phyloP scores from a whole-genome alignment of 30 jellyfish, hydroid and myxozoan genomes.

The Sanderia malayensis region DNA sequence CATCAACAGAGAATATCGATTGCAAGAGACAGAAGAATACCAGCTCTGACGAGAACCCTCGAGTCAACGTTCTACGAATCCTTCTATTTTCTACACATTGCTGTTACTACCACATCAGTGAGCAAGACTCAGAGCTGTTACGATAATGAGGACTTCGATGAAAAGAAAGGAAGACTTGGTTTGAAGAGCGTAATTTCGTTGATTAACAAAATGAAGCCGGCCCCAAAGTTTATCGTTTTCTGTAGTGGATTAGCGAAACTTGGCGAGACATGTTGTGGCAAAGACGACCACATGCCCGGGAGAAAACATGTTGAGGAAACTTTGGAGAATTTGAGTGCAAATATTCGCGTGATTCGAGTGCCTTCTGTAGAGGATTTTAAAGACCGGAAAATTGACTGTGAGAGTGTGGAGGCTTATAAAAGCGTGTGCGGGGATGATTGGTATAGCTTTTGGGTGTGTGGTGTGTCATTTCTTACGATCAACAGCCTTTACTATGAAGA shows the following conservation, averaged over 20 bases:
- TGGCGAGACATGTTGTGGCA: background rate
- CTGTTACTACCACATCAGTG: conserved; percentile 16
- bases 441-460: conserved; percentile 78
- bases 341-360: conserved; percentile 38
- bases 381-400: conserved; percentile 1
- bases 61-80: conserved; percentile 67
- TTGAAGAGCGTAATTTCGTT: conserved; percentile 4
- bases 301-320: conserved; percentile 22
- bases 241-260: conserved; percentile 41
- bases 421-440: conserved; percentile 61
- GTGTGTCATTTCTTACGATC: conserved; percentile 53
- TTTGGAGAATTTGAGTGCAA: conserved; percentile 16
- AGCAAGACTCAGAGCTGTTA: background rate
- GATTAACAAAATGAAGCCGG: conserved; percentile 44
- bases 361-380: conserved; percentile 47
- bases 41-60: conserved; percentile 46
- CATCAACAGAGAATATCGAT: conserved; percentile 13
- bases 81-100: conserved; percentile 38
- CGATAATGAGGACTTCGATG: too few species aligned
- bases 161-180: background rate
- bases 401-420: conserved; percentile 32
- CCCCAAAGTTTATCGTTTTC: conserved; percentile 51
- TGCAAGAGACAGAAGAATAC: conserved; percentile 47
- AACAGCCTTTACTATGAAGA: conserved; percentile 31
- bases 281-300: background rate